Conservation (phyloP, 2,797 vertebrate species). For the Poeciliopsis turneri region DNA sequence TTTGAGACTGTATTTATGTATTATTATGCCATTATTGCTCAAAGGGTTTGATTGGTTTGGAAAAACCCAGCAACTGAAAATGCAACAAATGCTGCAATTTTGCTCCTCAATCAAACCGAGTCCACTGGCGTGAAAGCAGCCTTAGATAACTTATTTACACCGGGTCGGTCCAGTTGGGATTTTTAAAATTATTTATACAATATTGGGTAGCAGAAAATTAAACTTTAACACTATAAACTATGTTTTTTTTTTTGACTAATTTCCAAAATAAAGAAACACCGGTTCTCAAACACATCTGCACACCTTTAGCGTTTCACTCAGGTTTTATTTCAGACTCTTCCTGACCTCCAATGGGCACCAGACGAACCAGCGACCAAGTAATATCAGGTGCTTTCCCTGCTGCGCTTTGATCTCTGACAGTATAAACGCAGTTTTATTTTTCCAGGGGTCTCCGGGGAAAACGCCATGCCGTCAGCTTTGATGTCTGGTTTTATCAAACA, state of each 20-base stretch:
- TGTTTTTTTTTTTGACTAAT: neutral
- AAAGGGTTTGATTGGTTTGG: too few relatives aligned
- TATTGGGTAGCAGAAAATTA: too few relatives aligned
- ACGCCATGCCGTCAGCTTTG: constrained; percentile 38
- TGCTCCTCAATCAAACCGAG: too few relatives aligned
- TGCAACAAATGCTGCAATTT: too few relatives aligned
- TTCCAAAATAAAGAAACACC: neutral
- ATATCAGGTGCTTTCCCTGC: neutral
- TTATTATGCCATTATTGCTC: too few relatives aligned
- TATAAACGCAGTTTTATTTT: constrained; percentile 18
- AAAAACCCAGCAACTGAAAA: too few relatives aligned
- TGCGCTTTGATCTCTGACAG: constrained; percentile 24
- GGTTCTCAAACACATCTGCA: neutral
- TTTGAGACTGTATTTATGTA: too few relatives aligned
- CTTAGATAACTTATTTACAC: too few relatives aligned
- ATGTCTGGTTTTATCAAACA: constrained; percentile 49
- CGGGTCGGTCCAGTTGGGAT: too few relatives aligned
- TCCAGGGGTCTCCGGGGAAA: constrained; percentile 34
- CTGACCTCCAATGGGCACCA: neutral
- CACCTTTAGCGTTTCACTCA: neutral
- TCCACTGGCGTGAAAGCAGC: too few relatives aligned
- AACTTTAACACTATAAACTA: neutral
- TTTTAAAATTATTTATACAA: too few relatives aligned
- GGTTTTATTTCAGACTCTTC: constrained; percentile 1
- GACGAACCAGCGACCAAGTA: constrained; percentile 9